Conservation (phyloP, 2,797 vertebrate species). For the Cynodonichthys magdalenae region DNA sequence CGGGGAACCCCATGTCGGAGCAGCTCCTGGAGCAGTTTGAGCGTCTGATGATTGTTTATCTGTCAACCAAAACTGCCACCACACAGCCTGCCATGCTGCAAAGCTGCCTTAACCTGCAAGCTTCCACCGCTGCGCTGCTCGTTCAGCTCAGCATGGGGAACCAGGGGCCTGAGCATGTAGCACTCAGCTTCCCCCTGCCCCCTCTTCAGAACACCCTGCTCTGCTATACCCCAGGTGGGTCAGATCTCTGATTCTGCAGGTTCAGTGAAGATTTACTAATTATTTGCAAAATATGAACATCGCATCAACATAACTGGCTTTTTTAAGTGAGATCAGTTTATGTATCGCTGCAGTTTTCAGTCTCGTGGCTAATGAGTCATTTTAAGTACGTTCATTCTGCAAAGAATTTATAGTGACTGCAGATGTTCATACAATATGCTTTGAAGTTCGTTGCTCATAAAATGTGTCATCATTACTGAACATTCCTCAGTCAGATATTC, state of each 20-base stretch:
- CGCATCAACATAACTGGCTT: neutral
- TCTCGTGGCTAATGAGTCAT: neutral
- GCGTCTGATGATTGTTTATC: slow-evolving; percentile 95
- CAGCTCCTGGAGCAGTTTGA: slow-evolving; percentile 96
- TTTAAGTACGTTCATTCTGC: neutral
- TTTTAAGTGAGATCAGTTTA: neutral
- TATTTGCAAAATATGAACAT: neutral
- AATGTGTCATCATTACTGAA: slow-evolving; percentile 4
- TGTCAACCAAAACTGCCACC: slow-evolving; percentile 94
- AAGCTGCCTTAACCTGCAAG: slow-evolving; percentile 95
- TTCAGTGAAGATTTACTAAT: neutral
- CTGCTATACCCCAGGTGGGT: slow-evolving; percentile 92
- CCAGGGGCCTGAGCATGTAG: slow-evolving; percentile 84
- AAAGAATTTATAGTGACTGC: slow-evolving; percentile 5
- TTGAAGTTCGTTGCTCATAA: neutral
- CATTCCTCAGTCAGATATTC: slow-evolving; percentile 8
- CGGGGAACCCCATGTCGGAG: slow-evolving; percentile 87
- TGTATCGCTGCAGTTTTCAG: neutral
- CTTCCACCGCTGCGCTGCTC: slow-evolving; percentile 90
- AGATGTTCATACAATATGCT: slow-evolving; percentile 3
- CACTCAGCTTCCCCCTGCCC: slow-evolving; percentile 89
- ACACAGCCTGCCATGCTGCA: slow-evolving; percentile 94
- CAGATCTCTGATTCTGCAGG: neutral
- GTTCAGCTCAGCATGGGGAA: slow-evolving; percentile 92
- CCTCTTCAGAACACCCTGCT: slow-evolving; percentile 83